Evolutionary conservation across 2,888 invertebrate species (phyloP).

Genomic region (Spatulosminthurus flaviceps): DNA sequence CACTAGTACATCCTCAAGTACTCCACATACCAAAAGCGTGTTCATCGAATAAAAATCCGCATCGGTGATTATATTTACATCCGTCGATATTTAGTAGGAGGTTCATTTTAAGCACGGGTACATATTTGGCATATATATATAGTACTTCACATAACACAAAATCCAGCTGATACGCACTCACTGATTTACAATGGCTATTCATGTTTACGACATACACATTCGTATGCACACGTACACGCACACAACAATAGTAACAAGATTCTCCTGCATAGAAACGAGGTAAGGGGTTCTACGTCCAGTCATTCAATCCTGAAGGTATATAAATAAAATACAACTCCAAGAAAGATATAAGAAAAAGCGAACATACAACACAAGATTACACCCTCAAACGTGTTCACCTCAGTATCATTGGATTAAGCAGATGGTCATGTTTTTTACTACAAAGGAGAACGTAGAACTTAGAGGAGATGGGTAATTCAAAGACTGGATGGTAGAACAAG

Average conservation of each 20-base stretch:
- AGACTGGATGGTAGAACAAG: background rate
- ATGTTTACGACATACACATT: conserved; percentile 1
- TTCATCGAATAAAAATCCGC: no score
- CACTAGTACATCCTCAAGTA: no score
- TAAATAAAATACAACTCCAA: background rate
- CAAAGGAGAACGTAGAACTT: background rate
- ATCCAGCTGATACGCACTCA: conserved; percentile 23
- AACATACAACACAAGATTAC: background rate
- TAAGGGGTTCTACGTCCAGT: no score
- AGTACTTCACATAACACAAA: no score
- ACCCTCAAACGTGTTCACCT: conserved; percentile 1
- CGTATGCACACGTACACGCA: background rate
- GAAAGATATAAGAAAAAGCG: background rate
- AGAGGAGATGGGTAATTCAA: background rate
- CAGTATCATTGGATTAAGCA: conserved; percentile 37
- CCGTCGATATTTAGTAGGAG: no score
- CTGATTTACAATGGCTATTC: conserved; percentile 39
- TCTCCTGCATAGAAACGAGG: background rate
- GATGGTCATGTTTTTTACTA: conserved; percentile 6
- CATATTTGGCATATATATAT: no score
- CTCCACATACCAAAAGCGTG: no score
- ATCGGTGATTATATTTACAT: no score
- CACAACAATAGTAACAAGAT: background rate
- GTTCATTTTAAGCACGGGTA: no score
- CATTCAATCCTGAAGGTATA: background rate